These are phyloP conservation scores for Pharmacophagus antenor DNA, from an alignment of 2,888 invertebrate species.

Conservation along the genomic window DNA sequence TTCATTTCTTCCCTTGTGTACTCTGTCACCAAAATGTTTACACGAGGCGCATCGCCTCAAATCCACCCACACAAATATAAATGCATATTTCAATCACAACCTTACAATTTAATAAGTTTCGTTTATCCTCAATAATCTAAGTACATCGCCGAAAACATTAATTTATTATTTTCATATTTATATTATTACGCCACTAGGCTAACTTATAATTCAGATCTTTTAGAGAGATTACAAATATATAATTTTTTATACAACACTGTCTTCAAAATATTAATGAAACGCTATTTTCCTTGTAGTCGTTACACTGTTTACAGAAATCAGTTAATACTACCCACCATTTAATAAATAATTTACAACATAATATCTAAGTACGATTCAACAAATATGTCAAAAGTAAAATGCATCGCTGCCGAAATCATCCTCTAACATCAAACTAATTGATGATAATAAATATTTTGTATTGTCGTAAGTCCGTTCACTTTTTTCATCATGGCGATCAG, in stretches of 20 bases:
- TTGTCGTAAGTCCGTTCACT: constrained; percentile 55
- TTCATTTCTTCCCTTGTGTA: not conserved
- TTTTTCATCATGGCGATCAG: constrained; percentile 17
- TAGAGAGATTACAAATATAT: no score
- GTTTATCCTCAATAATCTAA: constrained; percentile 30
- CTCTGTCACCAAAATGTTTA: not conserved
- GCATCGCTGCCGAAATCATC: not conserved
- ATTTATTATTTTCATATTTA: not conserved
- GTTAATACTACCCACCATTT: no score
- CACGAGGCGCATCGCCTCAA: not conserved
- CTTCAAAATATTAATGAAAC: not conserved
- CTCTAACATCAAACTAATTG: constrained; percentile 28
- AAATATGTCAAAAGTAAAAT: constrained; percentile 4
- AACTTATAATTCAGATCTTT: constrained; percentile 27
- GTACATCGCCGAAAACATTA: constrained; percentile 34
- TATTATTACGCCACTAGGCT: not conserved
- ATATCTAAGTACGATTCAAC: constrained; percentile 12
- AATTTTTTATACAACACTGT: not conserved
- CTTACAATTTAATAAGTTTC: constrained; percentile 27
- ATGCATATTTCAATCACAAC: constrained; percentile 35
- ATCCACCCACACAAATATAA: constrained; percentile 25
- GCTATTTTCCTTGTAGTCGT: not conserved
- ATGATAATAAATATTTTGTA: constrained; percentile 57
- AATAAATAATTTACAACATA: constrained; percentile 18
- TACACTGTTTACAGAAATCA: not conserved